These are phyloP conservation scores for Labeo rohita DNA, from an alignment of 2,113 vertebrate species.

Conservation along the genomic window DNA sequence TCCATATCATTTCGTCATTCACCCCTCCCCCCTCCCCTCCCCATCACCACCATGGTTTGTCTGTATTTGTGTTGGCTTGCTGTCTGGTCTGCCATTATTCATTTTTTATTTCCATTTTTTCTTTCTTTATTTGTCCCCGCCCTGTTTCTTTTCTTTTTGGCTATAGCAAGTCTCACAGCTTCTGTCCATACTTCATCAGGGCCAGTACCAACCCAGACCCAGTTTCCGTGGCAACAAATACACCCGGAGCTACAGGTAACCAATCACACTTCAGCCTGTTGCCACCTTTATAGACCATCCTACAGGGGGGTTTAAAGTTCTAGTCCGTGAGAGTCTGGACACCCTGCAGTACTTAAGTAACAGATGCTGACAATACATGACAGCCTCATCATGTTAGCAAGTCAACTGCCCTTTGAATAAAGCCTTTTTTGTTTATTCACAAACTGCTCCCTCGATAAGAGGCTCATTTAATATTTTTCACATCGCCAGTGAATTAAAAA, in stretches of 20 bases:
- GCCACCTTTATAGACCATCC: conserved; percentile 12
- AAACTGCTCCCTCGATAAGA: background rate
- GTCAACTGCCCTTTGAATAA: conserved; percentile 25
- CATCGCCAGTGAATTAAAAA: background rate
- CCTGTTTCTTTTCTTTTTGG: conserved; percentile 66
- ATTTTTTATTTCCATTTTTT: conserved; percentile 69
- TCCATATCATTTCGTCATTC: conserved; percentile 41
- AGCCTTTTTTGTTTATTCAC: conserved; percentile 33
- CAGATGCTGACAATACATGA: conserved; percentile 19
- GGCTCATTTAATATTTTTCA: background rate
- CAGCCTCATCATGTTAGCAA: conserved; percentile 30
- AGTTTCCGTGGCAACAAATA: conserved; percentile 99
- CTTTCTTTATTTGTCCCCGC: conserved; percentile 48
- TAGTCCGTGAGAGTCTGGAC: conserved; percentile 20
- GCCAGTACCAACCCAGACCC: conserved; percentile 97
- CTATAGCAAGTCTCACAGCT: conserved; percentile 98
- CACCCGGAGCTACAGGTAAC: conserved; percentile 97
- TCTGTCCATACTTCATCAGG: conserved; percentile 99
- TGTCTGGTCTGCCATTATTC: conserved; percentile 74
- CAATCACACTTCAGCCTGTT: conserved; percentile 48
- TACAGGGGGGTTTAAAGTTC: conserved; percentile 15
- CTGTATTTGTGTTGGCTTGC: conserved; percentile 62
- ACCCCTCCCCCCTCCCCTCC: conserved; percentile 3
- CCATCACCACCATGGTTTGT: conserved; percentile 24
- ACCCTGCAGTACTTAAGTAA: conserved; percentile 33